These are phyloP conservation scores for Pinctada fucata DNA, from an alignment of 2,888 invertebrate genomes.

Conservation along the genomic window DNA sequence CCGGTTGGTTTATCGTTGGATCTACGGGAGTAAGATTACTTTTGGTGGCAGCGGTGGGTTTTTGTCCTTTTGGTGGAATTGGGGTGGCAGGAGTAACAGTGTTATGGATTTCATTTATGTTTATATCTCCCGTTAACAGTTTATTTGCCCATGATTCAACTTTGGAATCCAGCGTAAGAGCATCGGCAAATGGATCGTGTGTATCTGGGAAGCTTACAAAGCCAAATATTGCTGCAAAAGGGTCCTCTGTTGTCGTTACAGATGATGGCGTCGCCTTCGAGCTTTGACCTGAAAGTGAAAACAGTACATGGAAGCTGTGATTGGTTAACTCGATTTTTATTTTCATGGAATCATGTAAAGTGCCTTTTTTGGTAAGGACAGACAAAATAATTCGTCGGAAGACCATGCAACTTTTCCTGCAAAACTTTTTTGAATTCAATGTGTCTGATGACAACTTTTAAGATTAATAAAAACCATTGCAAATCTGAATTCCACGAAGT, in stretches of 20 bases:
- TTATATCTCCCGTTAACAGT: neutral
- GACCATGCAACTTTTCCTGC: too few relatives aligned
- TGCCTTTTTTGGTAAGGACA: too few relatives aligned
- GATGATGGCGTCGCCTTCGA: neutral
- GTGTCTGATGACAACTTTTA: too few relatives aligned
- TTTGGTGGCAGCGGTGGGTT: neutral
- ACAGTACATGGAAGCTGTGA: neutral
- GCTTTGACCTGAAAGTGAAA: neutral
- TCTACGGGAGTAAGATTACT: neutral
- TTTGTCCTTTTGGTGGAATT: neutral
- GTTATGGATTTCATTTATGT: slow-evolving; percentile 1
- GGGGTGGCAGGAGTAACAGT: neutral
- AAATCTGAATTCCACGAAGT: too few relatives aligned
- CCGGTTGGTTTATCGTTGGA: neutral
- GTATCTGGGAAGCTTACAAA: neutral
- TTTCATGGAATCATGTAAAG: too few relatives aligned
- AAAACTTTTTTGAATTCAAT: too few relatives aligned
- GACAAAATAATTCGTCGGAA: too few relatives aligned
- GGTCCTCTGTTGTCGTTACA: neutral
- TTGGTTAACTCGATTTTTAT: too few relatives aligned
- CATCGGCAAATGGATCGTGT: neutral
- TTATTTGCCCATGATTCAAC: slow-evolving; percentile 1
- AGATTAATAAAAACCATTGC: too few relatives aligned
- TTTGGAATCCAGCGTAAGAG: neutral
- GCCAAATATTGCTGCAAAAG: neutral